A percentile compares a stretch with the other conserved stretches of the same genome.
Conservation (phyloP, 2,113 vertebrate species). For the Leptobrachium ailaonicum region DNA sequence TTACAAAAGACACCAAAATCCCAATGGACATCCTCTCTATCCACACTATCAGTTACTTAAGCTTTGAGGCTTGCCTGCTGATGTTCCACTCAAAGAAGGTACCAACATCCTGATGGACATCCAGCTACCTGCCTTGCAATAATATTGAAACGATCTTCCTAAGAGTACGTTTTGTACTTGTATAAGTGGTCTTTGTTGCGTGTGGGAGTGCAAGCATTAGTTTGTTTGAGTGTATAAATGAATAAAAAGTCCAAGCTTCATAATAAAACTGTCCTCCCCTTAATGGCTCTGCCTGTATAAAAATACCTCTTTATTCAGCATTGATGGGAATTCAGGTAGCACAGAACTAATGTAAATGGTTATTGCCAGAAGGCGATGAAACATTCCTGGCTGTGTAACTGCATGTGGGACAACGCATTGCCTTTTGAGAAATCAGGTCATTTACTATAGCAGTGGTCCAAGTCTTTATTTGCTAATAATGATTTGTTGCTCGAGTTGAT, state of each 20-base stretch:
- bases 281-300: neutral
- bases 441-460: constrained; percentile 39
- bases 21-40: too few species aligned
- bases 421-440: constrained; percentile 31
- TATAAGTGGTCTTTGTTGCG: too few species aligned
- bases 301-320: constrained; percentile 23
- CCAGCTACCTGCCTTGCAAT: too few species aligned
- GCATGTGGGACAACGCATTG: constrained; percentile 19
- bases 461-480: constrained; percentile 48
- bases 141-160: too few species aligned
- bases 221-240: neutral
- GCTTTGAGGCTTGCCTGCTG: too few species aligned
- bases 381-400: constrained; percentile 40
- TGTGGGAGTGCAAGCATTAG: neutral
- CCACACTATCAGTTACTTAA: too few species aligned
- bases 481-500: constrained; percentile 44
- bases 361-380: constrained; percentile 45
- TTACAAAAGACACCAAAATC: too few species aligned
- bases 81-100: too few species aligned
- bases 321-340: constrained; percentile 43
- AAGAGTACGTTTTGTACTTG: too few species aligned
- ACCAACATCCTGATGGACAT: too few species aligned
- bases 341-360: constrained; percentile 40
- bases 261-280: neutral
- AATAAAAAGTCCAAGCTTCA: neutral